phyloP scores from a whole-genome alignment of 2,888 invertebrate genomes.

The Drosophila engyochracea region DNA sequence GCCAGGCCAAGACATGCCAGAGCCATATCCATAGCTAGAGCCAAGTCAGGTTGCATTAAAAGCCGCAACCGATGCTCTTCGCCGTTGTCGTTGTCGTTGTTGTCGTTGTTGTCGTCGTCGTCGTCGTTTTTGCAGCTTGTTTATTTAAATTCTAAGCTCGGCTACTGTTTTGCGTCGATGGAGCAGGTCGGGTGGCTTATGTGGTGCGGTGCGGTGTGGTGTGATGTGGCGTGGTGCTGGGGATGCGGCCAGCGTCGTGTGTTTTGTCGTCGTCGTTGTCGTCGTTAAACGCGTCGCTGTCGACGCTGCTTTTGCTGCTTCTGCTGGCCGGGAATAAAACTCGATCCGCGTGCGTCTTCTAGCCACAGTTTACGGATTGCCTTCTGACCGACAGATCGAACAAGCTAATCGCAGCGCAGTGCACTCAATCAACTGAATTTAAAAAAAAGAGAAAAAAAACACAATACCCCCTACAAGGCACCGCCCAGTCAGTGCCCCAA shows the following conservation, averaged over 20 bases:
- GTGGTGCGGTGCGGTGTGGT: neutral
- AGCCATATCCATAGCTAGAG: conserved; percentile 19
- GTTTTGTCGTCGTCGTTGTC: conserved; percentile 48
- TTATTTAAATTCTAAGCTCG: conserved; percentile 83
- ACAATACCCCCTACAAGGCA: conserved; percentile 31
- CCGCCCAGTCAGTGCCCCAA: conserved; percentile 49
- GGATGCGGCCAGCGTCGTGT: conserved; percentile 38
- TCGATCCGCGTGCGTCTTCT: conserved; percentile 84
- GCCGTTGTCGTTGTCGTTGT: conserved; percentile 30
- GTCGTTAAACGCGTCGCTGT: conserved; percentile 44
- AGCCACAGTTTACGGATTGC: conserved; percentile 86
- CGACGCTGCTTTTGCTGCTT: conserved; percentile 52
- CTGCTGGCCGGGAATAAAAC: conserved; percentile 85
- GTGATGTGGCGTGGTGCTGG: neutral
- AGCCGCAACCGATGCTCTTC: conserved; percentile 61
- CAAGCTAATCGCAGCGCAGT: conserved; percentile 81
- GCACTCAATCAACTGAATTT: conserved; percentile 67
- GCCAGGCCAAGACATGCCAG: conserved; percentile 20
- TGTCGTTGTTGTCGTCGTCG: conserved; percentile 21
- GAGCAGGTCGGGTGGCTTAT: conserved; percentile 1
- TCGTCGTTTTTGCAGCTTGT: conserved; percentile 53
- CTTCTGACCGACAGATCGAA: conserved; percentile 84
- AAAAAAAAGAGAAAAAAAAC: conserved; percentile 1
- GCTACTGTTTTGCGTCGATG: conserved; percentile 60
- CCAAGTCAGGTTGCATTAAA: conserved; percentile 51